Evolutionary conservation across 2,797 vertebrate genomes (phyloP), one percentile per base, ranked within the genome.

Genomic region (Toxotes lorentzi): DNA sequence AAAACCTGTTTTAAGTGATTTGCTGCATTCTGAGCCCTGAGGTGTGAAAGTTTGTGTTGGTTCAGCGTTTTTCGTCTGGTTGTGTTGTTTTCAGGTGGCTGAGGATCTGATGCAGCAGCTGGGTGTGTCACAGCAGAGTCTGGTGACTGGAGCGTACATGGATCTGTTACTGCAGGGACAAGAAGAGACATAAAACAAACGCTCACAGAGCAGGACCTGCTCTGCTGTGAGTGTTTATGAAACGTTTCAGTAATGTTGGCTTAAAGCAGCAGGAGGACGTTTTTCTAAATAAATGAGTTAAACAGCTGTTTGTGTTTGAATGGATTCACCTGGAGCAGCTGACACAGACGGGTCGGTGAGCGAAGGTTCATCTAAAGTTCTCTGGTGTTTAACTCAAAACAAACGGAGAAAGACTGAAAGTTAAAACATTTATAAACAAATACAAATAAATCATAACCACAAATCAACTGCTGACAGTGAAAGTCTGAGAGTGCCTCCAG

Each of bases 121-220:
- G 51, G 93, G 93, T 0, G 89, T 97, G 2, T 65, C 82, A 0
- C 71, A 90, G 56, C 88, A 94, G 8, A 94, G 95, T 79, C 93
- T 97, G 75, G 87, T 96, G 68, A 93, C 94, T 0, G 95, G 96
- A 0, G 96, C 96, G 1, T 97, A 97, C 84, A 79, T 97, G 91
- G 97, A 97, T 68, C 93, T 97, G 7, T 41, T 97, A 0, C 91
- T 95, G 82, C 85, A 90, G 40, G 80, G n/a, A 79, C 76, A 2
- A 2, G 74, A 53, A 7, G 82, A 88, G 50, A 23, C 71, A 0
- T 83, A 59, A 78, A 79, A 50, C 70, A 70, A 73, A 71, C 68
- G 47, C 27, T 30, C 27, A 30, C 27, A 30, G 27, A 27, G 27
- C n/a, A 34, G 32, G 6, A 34, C 6, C 32, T 34, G 32, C 6